Percentiles rank a stretch among this genome's conserved stretches.
Conservation (phyloP, 2,113 vertebrate species). For the Amblyopsis rosae region DNA sequence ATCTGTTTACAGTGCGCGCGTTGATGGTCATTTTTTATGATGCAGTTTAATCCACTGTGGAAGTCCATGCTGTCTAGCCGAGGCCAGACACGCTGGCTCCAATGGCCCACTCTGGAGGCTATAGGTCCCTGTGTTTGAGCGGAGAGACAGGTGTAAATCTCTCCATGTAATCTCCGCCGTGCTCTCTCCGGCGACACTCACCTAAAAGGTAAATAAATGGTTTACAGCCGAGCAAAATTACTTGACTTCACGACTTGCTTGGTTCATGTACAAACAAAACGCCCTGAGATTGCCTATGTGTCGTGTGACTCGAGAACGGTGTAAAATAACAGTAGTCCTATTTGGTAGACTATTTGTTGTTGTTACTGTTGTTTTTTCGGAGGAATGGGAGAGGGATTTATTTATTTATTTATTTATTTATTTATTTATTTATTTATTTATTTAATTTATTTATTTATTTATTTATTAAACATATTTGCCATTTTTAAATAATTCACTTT, state of each 20-base stretch:
- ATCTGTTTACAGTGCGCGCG: slow-evolving; percentile 73
- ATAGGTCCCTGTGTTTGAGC: slow-evolving; percentile 77
- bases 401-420: too few species aligned
- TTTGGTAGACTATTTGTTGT: too few species aligned
- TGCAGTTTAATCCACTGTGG: slow-evolving; percentile 78
- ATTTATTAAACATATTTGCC: too few species aligned
- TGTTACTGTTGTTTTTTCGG: too few species aligned
- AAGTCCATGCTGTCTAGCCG: slow-evolving; percentile 61
- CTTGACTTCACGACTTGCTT: slow-evolving; percentile 49
- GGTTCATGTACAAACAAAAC: slow-evolving; percentile 31
- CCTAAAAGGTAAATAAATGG: slow-evolving; percentile 83
- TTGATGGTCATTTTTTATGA: slow-evolving; percentile 65
- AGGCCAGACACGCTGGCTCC: slow-evolving; percentile 94
- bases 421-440: too few species aligned
- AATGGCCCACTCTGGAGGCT: slow-evolving; percentile 92
- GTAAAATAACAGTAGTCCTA: too few species aligned
- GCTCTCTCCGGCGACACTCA: slow-evolving; percentile 80
- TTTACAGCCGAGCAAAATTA: slow-evolving; percentile 77
- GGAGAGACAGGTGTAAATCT: slow-evolving; percentile 96
- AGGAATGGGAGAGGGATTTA: too few species aligned
- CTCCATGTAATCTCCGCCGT: slow-evolving; percentile 79
- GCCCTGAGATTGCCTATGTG: background rate
- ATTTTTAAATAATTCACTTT: too few species aligned
- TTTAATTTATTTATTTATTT: too few species aligned
- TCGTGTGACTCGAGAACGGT: background rate